Percentiles rank a stretch among this genome's conserved stretches.
phyloP scores from a whole-genome alignment of 2,888 invertebrate species.

The Antitype chi region DNA sequence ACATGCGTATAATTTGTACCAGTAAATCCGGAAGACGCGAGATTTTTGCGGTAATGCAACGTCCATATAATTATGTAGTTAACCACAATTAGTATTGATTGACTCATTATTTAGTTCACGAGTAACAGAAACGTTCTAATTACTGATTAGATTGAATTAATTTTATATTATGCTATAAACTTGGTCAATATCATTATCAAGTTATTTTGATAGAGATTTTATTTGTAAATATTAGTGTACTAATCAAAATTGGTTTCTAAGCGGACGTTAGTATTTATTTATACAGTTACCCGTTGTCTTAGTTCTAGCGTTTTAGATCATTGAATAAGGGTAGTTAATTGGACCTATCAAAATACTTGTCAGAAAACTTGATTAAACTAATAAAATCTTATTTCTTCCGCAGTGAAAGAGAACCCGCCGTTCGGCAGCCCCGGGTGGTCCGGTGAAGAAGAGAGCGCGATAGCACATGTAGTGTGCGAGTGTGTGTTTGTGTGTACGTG shows the following conservation, averaged over 20 bases:
- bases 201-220: not conserved
- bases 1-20: constrained; percentile 43
- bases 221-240: not conserved
- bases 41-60: constrained; percentile 62
- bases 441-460: constrained; percentile 84
- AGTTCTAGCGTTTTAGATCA: not conserved
- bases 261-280: not conserved
- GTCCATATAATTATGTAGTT: constrained; percentile 14
- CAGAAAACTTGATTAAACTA: constrained; percentile 17
- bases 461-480: constrained; percentile 72
- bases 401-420: constrained; percentile 88
- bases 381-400: constrained; percentile 56
- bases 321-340: not conserved
- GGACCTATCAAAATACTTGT: not conserved
- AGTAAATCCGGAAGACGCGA: constrained; percentile 9
- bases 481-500: constrained; percentile 67
- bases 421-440: constrained; percentile 84
- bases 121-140: not conserved
- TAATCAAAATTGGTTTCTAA: not conserved
- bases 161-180: not conserved
- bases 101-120: constrained; percentile 1
- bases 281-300: not conserved
- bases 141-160: not conserved
- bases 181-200: not conserved
- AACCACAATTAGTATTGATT: not conserved